Evolutionary conservation across 2,888 invertebrate genomes (phyloP), one percentile per base, ranked within the genome.

Genomic region (Caenorhabditis wallacei): DNA sequence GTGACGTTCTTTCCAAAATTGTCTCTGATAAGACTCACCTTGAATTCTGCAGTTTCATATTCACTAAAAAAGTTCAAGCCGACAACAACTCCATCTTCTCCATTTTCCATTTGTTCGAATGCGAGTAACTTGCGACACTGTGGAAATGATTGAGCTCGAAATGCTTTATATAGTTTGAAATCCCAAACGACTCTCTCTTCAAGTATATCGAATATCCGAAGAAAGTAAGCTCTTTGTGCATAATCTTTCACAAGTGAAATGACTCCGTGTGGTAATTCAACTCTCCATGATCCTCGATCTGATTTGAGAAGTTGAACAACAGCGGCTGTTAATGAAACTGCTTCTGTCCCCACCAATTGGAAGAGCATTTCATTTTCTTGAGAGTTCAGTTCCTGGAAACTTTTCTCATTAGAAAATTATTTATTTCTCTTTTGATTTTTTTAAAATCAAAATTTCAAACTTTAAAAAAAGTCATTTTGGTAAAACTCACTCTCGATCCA

Each of bases 131-230:
- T 79, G 11, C 80, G 85, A 64, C 86, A 87, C 22, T 84, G 69
- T 16, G 80, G 66, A 64, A 88, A 88, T 43, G 74, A 64, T 35
- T 85, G 85, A 22, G 84, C 85, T 46, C 82, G 80, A 48, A 89
- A 89, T 5, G 84, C 82, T 74, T 85, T 84, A 80, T 89, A 90
- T 89, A 90, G 63, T 59, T 75, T 82, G 70, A 89, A 89, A 56
- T 86, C 84, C 89, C 89, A 90, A 13, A 84, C 56, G 24, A 72
- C 37, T 20, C 84, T 59, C 26, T 84, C 74, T 20, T 87, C 85
- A 24, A 87, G 80, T 63, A 90, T 86, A 68, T 90, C 89, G 63
- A 75, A 88, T 53, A 90, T 70, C 16, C 84, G 79, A 16, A 90
- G 74, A 26, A 86, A 85, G 70, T 90, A 90, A 11, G 84, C 83